These are phyloP conservation scores for Mythimna ferrago DNA, from an alignment of 2,888 invertebrate species.

Conservation along the genomic window DNA sequence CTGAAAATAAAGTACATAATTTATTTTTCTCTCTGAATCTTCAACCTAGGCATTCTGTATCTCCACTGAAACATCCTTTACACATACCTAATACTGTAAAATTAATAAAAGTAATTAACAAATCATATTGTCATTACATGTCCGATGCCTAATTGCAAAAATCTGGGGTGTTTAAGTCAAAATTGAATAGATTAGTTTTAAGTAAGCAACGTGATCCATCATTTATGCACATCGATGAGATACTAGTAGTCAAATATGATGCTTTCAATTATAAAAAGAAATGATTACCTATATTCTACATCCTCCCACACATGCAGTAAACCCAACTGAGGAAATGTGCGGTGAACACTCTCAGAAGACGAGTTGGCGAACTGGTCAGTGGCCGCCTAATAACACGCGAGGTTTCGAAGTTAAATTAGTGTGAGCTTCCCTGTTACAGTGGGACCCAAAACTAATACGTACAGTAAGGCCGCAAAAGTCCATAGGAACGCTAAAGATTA, in stretches of 20 bases:
- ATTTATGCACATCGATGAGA: no score
- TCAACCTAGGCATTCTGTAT: background rate
- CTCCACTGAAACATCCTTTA: background rate
- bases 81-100: background rate
- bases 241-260: no score
- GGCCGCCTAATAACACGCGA: slow-evolving; percentile 3
- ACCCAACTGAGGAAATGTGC: slow-evolving; percentile 9
- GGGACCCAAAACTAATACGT: background rate
- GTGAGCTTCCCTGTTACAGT: background rate
- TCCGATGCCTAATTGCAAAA: background rate
- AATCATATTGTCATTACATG: no score
- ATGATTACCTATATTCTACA: background rate
- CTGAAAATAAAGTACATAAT: background rate
- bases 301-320: background rate
- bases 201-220: no score
- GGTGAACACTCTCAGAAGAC: background rate
- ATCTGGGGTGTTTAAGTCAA: background rate
- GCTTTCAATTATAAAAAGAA: background rate
- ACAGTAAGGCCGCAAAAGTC: no score
- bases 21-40: background rate
- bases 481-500: no score
- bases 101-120: background rate
- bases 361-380: slow-evolving; percentile 32
- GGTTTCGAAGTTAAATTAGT: slow-evolving; percentile 46
- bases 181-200: background rate